Percentiles rank a stretch among this genome's conserved stretches.
Evolutionary conservation across 2,797 vertebrate species (phyloP).

Genomic region (Stomatorhinus walkeri): DNA sequence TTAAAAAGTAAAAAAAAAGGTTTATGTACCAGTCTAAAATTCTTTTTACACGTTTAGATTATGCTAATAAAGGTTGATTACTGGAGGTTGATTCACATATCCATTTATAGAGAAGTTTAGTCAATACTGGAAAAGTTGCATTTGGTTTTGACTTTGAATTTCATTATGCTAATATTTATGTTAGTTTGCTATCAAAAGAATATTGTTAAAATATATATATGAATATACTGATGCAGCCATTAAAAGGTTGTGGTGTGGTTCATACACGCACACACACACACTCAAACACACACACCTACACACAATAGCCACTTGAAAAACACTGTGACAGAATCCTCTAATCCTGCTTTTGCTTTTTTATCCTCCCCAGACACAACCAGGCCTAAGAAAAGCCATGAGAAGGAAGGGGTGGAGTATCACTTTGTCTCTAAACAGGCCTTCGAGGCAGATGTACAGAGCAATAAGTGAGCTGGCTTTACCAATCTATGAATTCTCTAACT

Average conservation of each 20-base stretch:
- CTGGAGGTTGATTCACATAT: background rate
- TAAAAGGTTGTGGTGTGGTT: background rate
- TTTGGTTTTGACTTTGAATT: background rate
- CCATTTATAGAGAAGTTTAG: background rate
- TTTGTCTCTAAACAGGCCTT: constrained; percentile 83
- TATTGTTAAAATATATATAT: background rate
- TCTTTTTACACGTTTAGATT: background rate
- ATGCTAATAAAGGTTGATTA: background rate
- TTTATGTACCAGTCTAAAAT: background rate
- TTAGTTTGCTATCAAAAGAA: background rate
- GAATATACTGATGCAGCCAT: background rate
- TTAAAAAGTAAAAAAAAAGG: background rate
- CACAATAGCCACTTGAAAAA: background rate
- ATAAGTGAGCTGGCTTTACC: constrained; percentile 64
- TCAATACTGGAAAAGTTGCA: background rate
- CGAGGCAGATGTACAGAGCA: constrained; percentile 75
- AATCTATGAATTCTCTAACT: background rate
- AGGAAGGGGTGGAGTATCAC: constrained; percentile 87
- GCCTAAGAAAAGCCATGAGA: constrained; percentile 77
- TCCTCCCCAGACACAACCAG: constrained; percentile 76
- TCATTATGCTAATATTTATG: background rate
- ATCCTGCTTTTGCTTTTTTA: background rate
- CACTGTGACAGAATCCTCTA: background rate
- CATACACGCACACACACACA: background rate
- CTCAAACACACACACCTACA: background rate